phyloP scores from a whole-genome alignment of 2,888 invertebrate genomes.

The Acholoe squamosa region DNA sequence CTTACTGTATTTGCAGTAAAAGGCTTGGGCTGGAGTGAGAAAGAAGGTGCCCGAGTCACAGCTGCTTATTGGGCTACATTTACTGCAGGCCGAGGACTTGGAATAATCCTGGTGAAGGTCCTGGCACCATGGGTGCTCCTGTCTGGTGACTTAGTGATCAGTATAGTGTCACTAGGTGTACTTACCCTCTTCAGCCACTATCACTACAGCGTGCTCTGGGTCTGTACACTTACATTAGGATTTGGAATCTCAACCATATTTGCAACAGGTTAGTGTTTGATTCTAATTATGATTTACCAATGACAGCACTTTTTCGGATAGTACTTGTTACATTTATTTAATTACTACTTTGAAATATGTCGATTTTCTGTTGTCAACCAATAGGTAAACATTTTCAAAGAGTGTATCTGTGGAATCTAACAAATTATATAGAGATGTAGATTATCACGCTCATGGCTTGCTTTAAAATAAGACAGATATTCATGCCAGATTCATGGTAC shows the following conservation, averaged over 20 bases:
- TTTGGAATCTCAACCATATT: conserved; percentile 47
- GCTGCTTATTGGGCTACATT: conserved; percentile 30
- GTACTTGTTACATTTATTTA: background rate
- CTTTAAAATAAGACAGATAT: too few relatives aligned
- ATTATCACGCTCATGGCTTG: too few relatives aligned
- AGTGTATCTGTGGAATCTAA: too few relatives aligned
- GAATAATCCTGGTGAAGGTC: conserved; percentile 22
- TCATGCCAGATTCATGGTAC: too few relatives aligned
- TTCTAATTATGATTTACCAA: background rate
- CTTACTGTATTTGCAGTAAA: conserved; percentile 30
- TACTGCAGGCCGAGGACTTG: background rate
- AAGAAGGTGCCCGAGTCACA: conserved; percentile 42
- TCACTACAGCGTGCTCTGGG: conserved; percentile 42
- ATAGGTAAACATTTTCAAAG: too few relatives aligned
- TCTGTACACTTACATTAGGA: conserved; percentile 26
- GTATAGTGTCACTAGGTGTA: background rate
- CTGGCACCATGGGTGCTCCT: background rate
- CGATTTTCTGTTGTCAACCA: too few relatives aligned
- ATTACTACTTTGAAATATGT: too few relatives aligned
- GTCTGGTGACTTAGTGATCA: background rate
- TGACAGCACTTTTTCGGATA: background rate
- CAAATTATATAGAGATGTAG: too few relatives aligned
- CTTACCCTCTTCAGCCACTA: background rate
- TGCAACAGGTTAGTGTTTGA: conserved; percentile 22
- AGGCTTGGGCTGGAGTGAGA: conserved; percentile 34